A percentile compares a stretch with the other conserved stretches of the same genome.
phyloP scores from a whole-genome alignment of 2,888 invertebrate species.

The Amphipyra tragopoginis region DNA sequence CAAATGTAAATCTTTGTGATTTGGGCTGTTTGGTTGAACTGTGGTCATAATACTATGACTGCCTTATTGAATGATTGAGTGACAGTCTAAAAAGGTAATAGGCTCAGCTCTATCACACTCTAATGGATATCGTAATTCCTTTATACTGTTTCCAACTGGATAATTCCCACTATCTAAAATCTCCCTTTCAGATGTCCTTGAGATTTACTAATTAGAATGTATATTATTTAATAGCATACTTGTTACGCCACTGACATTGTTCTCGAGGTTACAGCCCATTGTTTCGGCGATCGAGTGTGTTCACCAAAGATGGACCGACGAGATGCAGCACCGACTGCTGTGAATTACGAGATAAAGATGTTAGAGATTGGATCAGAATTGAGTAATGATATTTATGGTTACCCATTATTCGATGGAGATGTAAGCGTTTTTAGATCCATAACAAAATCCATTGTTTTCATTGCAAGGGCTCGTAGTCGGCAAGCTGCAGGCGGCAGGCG shows the following conservation, averaged over 20 bases:
- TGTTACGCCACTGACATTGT: slow-evolving; percentile 51
- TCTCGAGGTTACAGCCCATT: slow-evolving; percentile 60
- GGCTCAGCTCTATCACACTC: too few relatives aligned
- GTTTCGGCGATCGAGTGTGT: slow-evolving; percentile 55
- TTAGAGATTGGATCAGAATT: slow-evolving; percentile 47
- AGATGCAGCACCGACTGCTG: slow-evolving; percentile 42
- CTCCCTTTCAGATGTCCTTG: slow-evolving; percentile 35
- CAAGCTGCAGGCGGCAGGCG: too few relatives aligned
- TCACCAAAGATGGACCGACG: slow-evolving; percentile 47
- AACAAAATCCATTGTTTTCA: slow-evolving; percentile 7
- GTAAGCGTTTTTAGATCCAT: slow-evolving; percentile 7
- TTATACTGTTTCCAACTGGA: background rate
- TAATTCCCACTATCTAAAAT: slow-evolving; percentile 2
- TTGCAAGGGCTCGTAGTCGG: background rate
- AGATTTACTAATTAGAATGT: slow-evolving; percentile 46
- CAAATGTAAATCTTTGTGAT: too few relatives aligned
- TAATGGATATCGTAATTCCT: background rate
- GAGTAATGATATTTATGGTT: slow-evolving; percentile 35
- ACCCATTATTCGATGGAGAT: slow-evolving; percentile 28
- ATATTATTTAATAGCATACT: slow-evolving; percentile 46
- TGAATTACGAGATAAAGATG: slow-evolving; percentile 44
- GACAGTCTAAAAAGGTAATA: too few relatives aligned
- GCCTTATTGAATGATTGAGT: too few relatives aligned
- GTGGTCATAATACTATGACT: too few relatives aligned
- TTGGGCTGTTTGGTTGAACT: too few relatives aligned